phyloP scores from a whole-genome alignment of 2,888 invertebrate genomes.

The Melanargia galathea region DNA sequence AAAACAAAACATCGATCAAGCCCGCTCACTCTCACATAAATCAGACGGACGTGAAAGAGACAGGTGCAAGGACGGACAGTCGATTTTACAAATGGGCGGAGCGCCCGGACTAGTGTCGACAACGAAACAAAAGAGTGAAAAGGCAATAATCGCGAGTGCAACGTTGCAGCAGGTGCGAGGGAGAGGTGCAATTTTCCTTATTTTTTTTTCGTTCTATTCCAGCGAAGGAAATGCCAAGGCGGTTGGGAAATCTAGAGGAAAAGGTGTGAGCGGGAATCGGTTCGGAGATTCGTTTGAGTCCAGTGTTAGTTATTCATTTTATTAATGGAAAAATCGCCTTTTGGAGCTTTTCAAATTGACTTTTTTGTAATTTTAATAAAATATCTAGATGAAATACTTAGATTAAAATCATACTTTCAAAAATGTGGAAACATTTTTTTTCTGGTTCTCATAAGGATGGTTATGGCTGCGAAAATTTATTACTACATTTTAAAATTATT shows the following conservation, averaged over 20 bases:
- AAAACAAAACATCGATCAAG: conserved; percentile 80
- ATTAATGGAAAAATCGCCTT: conserved; percentile 46
- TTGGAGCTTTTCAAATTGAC: conserved; percentile 47
- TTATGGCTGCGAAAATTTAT: too few relatives aligned
- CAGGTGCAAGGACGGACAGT: conserved; percentile 78
- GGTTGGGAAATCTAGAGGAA: conserved; percentile 75
- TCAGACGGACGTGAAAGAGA: conserved; percentile 78
- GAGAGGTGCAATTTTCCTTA: conserved; percentile 53
- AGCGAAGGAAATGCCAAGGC: conserved; percentile 67
- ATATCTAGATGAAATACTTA: too few relatives aligned
- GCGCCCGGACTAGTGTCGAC: conserved; percentile 75
- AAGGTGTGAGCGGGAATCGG: conserved; percentile 54
- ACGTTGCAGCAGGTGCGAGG: conserved; percentile 67
- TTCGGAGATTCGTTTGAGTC: conserved; percentile 41
- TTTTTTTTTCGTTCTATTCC: conserved; percentile 53
- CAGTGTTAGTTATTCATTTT: conserved; percentile 38
- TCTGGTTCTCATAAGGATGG: too few relatives aligned
- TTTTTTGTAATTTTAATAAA: background rate
- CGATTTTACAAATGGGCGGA: conserved; percentile 82
- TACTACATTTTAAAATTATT: too few relatives aligned
- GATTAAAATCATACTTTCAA: too few relatives aligned
- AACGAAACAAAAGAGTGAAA: conserved; percentile 78
- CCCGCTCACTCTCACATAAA: conserved; percentile 81
- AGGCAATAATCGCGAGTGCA: conserved; percentile 76
- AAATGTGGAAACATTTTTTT: too few relatives aligned